Evolutionary conservation across 2,797 vertebrate genomes (phyloP).

Genomic region (Podarcis siculus): DNA sequence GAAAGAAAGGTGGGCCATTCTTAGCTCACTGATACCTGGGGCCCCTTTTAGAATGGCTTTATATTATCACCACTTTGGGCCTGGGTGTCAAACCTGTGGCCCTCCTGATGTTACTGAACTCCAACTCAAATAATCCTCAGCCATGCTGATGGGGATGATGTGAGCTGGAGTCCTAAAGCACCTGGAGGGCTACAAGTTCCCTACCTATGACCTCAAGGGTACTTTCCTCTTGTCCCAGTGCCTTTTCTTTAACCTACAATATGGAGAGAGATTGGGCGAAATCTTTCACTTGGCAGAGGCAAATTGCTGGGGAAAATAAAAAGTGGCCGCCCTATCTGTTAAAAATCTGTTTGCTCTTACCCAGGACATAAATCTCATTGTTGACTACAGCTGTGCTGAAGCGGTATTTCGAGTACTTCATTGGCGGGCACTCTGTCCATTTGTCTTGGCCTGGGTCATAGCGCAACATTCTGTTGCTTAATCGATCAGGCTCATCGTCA

Average conservation of each 20-base stretch:
- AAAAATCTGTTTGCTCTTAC: slow-evolving; percentile 81
- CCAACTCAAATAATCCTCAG: too few relatives aligned
- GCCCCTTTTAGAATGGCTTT: background rate
- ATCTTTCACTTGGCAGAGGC: slow-evolving; percentile 56
- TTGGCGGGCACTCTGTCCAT: slow-evolving; percentile 88
- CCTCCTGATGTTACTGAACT: too few relatives aligned
- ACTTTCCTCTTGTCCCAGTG: background rate
- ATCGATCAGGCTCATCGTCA: slow-evolving; percentile 95
- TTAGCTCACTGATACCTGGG: slow-evolving; percentile 7
- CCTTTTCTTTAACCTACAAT: slow-evolving; percentile 32
- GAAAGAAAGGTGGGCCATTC: background rate
- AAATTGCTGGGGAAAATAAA: slow-evolving; percentile 61
- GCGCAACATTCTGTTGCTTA: slow-evolving; percentile 90
- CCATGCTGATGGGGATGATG: too few relatives aligned
- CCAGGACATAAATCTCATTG: slow-evolving; percentile 92
- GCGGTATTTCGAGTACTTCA: slow-evolving; percentile 96
- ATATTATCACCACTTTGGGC: background rate
- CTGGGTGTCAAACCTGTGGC: too few relatives aligned
- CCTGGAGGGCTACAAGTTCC: too few relatives aligned
- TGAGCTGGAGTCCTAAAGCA: too few relatives aligned
- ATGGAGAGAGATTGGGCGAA: slow-evolving; percentile 16
- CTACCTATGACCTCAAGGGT: too few relatives aligned
- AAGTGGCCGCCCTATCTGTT: slow-evolving; percentile 55
- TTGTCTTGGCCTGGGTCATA: slow-evolving; percentile 91
- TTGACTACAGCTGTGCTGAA: slow-evolving; percentile 89